These are phyloP conservation scores for Leucoraja ocellata DNA, from an alignment of 2,797 vertebrate species.

Conservation along the genomic window DNA sequence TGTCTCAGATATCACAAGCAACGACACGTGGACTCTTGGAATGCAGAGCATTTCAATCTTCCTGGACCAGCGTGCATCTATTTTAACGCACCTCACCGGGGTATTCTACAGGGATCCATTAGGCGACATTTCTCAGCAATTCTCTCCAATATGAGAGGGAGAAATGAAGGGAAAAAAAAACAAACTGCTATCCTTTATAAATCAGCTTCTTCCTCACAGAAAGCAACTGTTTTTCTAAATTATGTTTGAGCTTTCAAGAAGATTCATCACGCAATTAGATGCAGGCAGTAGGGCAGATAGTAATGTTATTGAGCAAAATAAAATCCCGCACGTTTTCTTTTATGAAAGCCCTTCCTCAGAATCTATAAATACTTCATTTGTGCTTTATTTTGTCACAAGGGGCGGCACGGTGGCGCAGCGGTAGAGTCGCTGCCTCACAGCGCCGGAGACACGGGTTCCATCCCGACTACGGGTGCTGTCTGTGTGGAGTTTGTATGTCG, in stretches of 20 bases:
- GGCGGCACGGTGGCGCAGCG: no score
- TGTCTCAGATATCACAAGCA: slow-evolving; percentile 27
- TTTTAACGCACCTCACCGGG: neutral
- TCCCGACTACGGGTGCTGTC: no score
- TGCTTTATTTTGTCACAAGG: no score
- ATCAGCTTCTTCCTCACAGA: neutral
- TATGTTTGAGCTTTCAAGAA: neutral
- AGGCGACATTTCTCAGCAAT: slow-evolving; percentile 29
- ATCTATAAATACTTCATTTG: neutral
- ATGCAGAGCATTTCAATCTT: neutral
- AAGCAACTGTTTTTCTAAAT: neutral
- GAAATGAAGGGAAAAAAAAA: neutral
- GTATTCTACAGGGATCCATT: neutral
- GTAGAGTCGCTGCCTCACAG: no score
- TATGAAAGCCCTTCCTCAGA: neutral
- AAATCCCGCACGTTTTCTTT: neutral
- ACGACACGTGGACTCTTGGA: neutral
- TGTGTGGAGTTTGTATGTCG: no score
- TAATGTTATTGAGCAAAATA: neutral
- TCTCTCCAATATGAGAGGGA: neutral
- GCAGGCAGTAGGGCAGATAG: neutral
- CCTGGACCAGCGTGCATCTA: neutral
- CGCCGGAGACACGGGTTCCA: no score
- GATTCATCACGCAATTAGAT: neutral
- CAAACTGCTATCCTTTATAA: neutral